Evolutionary conservation across 2,113 vertebrate genomes (phyloP).

Genomic region (Tamias sibiricus): DNA sequence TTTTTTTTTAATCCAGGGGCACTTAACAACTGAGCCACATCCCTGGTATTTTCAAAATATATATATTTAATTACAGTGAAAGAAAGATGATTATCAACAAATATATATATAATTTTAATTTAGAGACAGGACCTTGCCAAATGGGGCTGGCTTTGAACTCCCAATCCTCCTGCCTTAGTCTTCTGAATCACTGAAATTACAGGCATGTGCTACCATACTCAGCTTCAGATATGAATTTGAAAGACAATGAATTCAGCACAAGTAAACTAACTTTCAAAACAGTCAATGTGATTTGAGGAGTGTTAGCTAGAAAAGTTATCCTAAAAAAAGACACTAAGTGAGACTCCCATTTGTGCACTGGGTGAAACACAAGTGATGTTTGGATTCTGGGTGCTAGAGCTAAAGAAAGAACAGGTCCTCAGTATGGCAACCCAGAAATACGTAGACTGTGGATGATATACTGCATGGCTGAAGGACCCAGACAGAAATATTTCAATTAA

Average conservation of each 20-base stretch:
- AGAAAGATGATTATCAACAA: too few species aligned
- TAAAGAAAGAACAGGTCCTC: background rate
- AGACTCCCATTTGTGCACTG: background rate
- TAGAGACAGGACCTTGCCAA: too few species aligned
- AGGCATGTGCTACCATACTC: too few species aligned
- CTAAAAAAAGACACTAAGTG: background rate
- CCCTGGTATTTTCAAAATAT: too few species aligned
- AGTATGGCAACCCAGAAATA: background rate
- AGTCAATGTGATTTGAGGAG: background rate
- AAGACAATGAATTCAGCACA: background rate
- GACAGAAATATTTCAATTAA: conserved; percentile 35
- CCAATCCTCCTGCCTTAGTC: too few species aligned
- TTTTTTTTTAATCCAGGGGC: too few species aligned
- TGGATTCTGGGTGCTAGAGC: background rate
- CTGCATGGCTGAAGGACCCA: background rate
- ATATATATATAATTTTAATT: too few species aligned
- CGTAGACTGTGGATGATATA: background rate
- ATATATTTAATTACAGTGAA: too few species aligned
- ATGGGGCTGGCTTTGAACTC: too few species aligned
- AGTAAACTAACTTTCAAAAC: background rate
- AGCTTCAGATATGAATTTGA: too few species aligned
- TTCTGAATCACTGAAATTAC: too few species aligned
- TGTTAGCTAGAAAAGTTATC: background rate
- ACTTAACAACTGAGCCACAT: too few species aligned
- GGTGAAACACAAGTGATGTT: background rate